Base-by-base conservation (phyloP, 2,888 invertebrate species). In the Drosophila silvestris region DNA sequence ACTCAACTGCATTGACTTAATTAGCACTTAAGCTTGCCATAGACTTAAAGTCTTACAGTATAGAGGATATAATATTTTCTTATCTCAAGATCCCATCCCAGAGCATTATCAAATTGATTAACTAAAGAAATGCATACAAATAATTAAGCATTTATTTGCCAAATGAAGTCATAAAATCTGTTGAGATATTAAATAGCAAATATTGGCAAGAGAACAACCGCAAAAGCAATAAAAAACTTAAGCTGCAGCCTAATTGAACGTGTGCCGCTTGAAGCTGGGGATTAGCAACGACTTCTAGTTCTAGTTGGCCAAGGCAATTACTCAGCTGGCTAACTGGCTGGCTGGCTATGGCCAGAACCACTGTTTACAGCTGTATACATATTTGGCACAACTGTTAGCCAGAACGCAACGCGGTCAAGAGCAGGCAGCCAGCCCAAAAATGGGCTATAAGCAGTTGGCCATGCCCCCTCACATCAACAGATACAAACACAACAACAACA, bases 391-490 rank as follows among this genome's bases (percentile, higher is more conserved):
- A 77, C 60, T 68, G 68, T 61, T 59, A 30, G 63, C 37, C 37
- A n/a, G 37, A 41, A 39, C 66, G 61, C 74, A 82, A 74, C 71
- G 73, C 82, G 91, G 86, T 79, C 86, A 87, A 77, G 86, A 79
- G 74, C 87, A 80, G 62, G 70, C 30, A 53, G 78, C 47, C 68
- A 57, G 68, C 58, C 89, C 89, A 76, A 82, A 86, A 89, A 90
- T 89, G 91, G 86, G 75, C 67, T 86, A 79, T 58, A 83, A 88
- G 70, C 71, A 53, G 85, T 85, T 88, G 89, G 47, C 85, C 85
- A 74, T 85, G 88, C 74, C 79, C 61, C 76, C 73, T 44, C 71
- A 71, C 33, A 54, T 5, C 57, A 26, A 26, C 35, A 28, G 22
- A n/a, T 65, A 53, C n/a, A n/a, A 26, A 7, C 28, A n/a, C 63